These are phyloP conservation scores for Eupithecia subumbrata DNA, from an alignment of 2,888 invertebrate genomes.

Conservation along the genomic window DNA sequence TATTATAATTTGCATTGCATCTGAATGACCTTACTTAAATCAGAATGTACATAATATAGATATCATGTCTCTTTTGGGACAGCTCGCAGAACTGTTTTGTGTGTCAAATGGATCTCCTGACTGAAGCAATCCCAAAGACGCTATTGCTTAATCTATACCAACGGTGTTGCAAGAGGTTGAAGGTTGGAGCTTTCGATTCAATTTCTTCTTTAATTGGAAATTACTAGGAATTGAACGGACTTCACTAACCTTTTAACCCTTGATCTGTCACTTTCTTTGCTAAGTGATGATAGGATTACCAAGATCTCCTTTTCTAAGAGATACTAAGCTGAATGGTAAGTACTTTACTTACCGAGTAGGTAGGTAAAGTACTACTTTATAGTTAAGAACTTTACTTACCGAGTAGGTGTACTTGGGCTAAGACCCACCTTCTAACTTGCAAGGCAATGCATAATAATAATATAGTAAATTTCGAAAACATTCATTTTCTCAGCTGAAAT, in stretches of 20 bases:
- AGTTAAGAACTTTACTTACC: background rate
- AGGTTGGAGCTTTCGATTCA: conserved; percentile 44
- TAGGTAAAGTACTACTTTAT: too few species aligned
- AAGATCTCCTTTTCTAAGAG: background rate
- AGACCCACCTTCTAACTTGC: background rate
- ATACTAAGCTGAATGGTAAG: background rate
- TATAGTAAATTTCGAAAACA: too few species aligned
- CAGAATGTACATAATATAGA: too few species aligned
- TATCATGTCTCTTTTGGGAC: too few species aligned
- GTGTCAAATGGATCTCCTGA: background rate
- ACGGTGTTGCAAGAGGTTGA: conserved; percentile 28
- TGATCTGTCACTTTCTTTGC: background rate
- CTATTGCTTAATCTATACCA: conserved; percentile 15
- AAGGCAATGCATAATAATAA: too few species aligned
- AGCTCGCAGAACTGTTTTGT: too few species aligned
- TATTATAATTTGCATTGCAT: too few species aligned
- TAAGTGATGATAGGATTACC: background rate
- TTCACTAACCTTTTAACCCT: conserved; percentile 11
- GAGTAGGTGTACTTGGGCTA: background rate
- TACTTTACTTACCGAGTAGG: too few species aligned
- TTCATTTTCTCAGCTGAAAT: too few species aligned
- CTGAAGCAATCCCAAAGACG: background rate
- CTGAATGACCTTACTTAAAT: too few species aligned
- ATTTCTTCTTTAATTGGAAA: conserved; percentile 43
- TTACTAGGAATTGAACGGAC: conserved; percentile 21